Base-by-base conservation (phyloP, 2,797 vertebrate genomes). In the Darevskia nairensis region DNA sequence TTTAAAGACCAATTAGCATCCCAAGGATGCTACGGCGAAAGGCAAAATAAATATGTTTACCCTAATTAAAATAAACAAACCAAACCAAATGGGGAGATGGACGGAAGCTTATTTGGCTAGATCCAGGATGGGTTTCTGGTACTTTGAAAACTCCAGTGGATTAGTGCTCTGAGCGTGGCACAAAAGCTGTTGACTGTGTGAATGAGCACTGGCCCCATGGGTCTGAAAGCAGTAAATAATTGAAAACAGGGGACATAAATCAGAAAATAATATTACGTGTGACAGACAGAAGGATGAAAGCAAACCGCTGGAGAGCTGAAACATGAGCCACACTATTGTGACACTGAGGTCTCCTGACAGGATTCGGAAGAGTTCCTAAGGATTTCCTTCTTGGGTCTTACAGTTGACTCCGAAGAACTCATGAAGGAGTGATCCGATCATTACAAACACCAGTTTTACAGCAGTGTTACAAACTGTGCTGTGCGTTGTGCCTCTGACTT, bases 1-100 rank as follows among this genome's bases (percentile, higher is more conserved):
- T 95, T 95, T 94, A 93, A 87, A 89, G 87, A 93, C 85, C 93
- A 95, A 95, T 96, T 95, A 93, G 68, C 87, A 92, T 92, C 91
- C 85, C 71, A 76, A 0, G 66, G 93, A 88, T 92, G 82, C 89
- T 92, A 85, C 93, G 88, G 95, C 95, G 94, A 94, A 94, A 93
- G 87, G 92, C 94, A 93, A 93, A 91, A 92, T 94, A 94, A 95
- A 93, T 92, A 87, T 80, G 91, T 80, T 93, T 91, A 89, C 80
- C 46, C 88, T 93, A 93, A 95, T 95, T 93, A 92, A 29, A 93
- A 91, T 77, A 55, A 89, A 88, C 87, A 92, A 77, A 75, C 85
- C 64, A 88, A 82, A 79, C 21, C 32, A n/a, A 93, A 88, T 89
- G 82, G 91, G 91, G 90, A 74, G 44, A 35, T 15, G 83, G 78